These are phyloP conservation scores for Halocynthia roretzi DNA, from an alignment of 23 tunicate species.

Conservation along the genomic window DNA sequence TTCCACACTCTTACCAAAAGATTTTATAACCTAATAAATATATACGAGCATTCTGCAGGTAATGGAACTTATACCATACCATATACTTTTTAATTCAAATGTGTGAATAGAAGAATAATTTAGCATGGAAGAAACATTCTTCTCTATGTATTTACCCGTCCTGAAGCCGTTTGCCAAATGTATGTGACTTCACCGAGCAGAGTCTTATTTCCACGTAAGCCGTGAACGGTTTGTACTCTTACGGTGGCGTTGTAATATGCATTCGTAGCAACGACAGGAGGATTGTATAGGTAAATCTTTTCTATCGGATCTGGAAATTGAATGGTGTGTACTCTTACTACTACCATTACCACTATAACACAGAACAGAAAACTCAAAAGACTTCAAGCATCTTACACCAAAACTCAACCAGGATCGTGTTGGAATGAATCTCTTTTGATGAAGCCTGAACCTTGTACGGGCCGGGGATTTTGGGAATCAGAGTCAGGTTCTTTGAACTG, in stretches of 20 bases:
- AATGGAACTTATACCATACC: too few relatives aligned
- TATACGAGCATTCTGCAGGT: too few relatives aligned
- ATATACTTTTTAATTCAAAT: too few relatives aligned
- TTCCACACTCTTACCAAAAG: too few relatives aligned
- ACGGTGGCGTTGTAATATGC: constrained; percentile 37
- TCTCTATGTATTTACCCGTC: constrained; percentile 1
- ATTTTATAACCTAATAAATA: too few relatives aligned
- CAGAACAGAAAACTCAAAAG: neutral
- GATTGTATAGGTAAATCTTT: constrained; percentile 39
- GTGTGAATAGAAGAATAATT: too few relatives aligned
- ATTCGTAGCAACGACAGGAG: constrained; percentile 59
- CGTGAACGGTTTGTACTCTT: constrained; percentile 24
- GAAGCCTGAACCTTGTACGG: constrained; percentile 30
- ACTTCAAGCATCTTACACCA: constrained; percentile 41
- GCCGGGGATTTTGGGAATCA: constrained; percentile 38
- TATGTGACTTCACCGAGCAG: constrained; percentile 31
- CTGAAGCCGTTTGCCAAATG: constrained; percentile 21
- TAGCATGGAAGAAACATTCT: too few relatives aligned
- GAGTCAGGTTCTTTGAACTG: neutral
- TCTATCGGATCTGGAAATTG: constrained; percentile 58
- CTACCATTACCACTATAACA: neutral
- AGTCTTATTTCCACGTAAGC: constrained; percentile 27
- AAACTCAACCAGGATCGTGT: constrained; percentile 33
- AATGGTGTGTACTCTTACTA: neutral
- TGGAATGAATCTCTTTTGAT: neutral